A percentile compares a stretch with the other conserved stretches of the same genome.
Conservation (phyloP, 1,140 invertebrate genomes). For the Aphis craccivora region DNA sequence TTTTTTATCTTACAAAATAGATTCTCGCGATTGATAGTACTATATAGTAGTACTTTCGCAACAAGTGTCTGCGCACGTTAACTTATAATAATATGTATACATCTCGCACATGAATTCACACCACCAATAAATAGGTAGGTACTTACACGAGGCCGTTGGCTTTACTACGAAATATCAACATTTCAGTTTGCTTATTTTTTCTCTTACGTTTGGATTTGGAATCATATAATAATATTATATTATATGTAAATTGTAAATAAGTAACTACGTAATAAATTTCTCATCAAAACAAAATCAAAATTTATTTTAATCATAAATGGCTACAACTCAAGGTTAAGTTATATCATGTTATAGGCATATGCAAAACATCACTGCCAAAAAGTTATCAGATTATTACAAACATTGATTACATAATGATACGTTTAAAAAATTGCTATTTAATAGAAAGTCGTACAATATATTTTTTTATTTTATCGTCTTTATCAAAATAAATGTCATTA, state of each 20-base stretch:
- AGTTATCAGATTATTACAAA: conserved; percentile 27
- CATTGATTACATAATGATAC: not conserved
- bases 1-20: not conserved
- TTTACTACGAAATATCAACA: conserved; percentile 1
- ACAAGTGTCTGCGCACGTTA: conserved; percentile 17
- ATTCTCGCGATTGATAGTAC: not conserved
- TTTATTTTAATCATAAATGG: conserved; percentile 1
- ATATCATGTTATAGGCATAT: conserved; percentile 24
- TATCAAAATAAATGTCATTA: conserved; percentile 18
- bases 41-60: not conserved
- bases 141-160: not conserved
- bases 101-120: not conserved
- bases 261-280: not conserved
- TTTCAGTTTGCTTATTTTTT: not conserved
- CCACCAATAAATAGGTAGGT: not conserved
- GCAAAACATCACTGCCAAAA: conserved; percentile 34
- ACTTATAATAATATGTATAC: not conserved
- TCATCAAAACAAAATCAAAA: not conserved
- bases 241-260: not conserved
- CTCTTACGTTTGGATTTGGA: not conserved
- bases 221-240: not conserved
- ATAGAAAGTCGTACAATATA: conserved; percentile 24
- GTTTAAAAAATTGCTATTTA: not conserved
- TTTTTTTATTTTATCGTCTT: not conserved
- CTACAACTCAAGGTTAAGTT: conserved; percentile 20